These are phyloP conservation scores for Scolopax rusticola DNA, from an alignment of 2,797 vertebrate genomes.

Conservation along the genomic window DNA sequence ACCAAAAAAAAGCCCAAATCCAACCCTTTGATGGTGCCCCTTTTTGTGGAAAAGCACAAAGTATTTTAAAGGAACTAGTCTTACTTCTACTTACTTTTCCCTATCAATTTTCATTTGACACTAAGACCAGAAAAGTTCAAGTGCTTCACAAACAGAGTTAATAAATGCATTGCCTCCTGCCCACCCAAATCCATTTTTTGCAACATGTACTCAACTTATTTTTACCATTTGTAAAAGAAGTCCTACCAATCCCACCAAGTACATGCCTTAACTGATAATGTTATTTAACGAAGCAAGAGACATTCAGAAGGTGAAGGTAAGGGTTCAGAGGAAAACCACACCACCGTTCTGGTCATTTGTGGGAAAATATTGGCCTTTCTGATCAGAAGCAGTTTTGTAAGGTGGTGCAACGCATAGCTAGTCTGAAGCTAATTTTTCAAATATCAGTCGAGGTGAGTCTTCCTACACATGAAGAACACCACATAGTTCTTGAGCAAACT, in stretches of 20 bases:
- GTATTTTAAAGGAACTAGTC: neutral
- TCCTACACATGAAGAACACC: rapidly evolving
- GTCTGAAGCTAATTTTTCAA: neutral
- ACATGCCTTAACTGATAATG: neutral
- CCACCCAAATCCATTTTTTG: neutral
- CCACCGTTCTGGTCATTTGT: neutral
- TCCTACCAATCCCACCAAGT: neutral
- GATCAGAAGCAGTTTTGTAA: neutral
- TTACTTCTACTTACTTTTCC: neutral
- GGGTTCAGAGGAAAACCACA: neutral
- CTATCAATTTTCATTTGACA: neutral
- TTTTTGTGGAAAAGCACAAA: neutral
- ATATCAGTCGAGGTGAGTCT: too few relatives aligned
- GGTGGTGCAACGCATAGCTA: rapidly evolving
- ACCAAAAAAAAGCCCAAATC: neutral
- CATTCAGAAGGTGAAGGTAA: neutral
- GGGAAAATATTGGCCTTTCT: neutral
- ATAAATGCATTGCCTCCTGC: neutral
- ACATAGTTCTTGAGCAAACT: neutral
- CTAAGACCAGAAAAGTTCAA: neutral
- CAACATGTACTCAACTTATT: neutral
- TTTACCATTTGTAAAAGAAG: neutral
- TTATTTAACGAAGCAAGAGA: neutral
- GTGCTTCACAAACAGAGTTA: neutral
- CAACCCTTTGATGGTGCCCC: rapidly evolving